Percentiles rank a stretch among this genome's conserved stretches.
Evolutionary conservation across 2,888 invertebrate genomes (phyloP).

Genomic region (Acheta domesticus): DNA sequence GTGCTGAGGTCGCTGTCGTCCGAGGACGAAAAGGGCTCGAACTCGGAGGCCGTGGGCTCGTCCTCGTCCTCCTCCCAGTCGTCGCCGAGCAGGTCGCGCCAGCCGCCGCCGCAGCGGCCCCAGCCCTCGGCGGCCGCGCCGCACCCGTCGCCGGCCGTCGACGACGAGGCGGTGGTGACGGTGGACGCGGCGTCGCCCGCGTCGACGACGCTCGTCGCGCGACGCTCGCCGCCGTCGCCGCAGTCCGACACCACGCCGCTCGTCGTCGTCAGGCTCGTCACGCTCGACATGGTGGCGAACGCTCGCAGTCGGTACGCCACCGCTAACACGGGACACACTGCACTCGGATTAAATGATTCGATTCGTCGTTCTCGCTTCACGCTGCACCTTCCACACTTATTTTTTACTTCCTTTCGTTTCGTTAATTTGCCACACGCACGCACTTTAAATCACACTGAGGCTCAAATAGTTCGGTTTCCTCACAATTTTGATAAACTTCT

Average conservation of each 20-base stretch:
- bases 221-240: background rate
- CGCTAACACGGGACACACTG: no score
- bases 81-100: background rate
- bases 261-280: background rate
- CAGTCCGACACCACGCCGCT: background rate
- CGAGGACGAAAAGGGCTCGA: background rate
- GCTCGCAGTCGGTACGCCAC: background rate
- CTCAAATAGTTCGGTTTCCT: no score
- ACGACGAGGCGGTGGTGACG: background rate
- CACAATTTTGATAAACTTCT: no score
- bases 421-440: no score
- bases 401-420: no score
- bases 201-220: background rate
- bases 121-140: background rate
- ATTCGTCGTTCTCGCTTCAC: no score
- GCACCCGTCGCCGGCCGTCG: background rate
- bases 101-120: background rate
- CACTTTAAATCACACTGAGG: no score
- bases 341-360: no score
- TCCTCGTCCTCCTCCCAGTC: conserved; percentile 10
- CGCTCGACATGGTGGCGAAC: background rate
- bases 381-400: no score
- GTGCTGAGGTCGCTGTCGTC: background rate
- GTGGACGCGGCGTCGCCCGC: background rate
- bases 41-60: background rate